Base-by-base conservation (phyloP, 2,888 invertebrate genomes). In the Metalampra italica region DNA sequence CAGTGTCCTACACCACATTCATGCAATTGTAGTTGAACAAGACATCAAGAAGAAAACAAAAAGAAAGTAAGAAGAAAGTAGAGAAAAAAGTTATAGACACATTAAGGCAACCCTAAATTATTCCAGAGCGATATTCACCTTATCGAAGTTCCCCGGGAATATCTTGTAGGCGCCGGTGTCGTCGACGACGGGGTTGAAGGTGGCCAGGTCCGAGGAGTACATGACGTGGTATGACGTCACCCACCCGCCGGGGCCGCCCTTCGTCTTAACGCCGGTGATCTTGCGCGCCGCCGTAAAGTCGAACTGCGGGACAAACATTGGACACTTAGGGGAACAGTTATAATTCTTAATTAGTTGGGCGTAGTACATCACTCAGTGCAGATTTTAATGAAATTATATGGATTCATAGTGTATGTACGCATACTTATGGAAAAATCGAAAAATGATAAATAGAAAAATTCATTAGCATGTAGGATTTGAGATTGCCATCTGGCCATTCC, bases 251-350 rank as follows among this genome's bases (percentile, higher is more conserved):
- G 91, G 82, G 0, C 94, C 93, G 11, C 94, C 94, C 72, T 94
- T 93, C 0, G 94, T 95, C 45, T 91, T 91, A 41, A 97, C 77
- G 29, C 96, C 97, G 0, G 96, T 96, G 37, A 97, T 78, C 66
- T 94, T 94, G 43, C 95, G 92, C 0, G 93, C 92, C 14, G 92
- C 93, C 43, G 93, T 80, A 75, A 97, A 96, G 79, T 97, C 94
- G 71, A 96, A 93, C 92, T 93, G 77, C 9, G 78, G 68, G 51
- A 43, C 29, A 11, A 39, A 37, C n/a, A 9, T 30, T 7, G 3
- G 2, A 12, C 2, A 37, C 11, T 37, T 5, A 22, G n/a, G 2
- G 1, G 7, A 11, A 37, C 12, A 12, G 7, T 37, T 12, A 3
- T 12, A 8, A 7, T 37, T 12, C 7, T 37, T 37, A 7, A 12